Base-by-base conservation (phyloP, 2,888 invertebrate genomes). In the Odontothrips loti region DNA sequence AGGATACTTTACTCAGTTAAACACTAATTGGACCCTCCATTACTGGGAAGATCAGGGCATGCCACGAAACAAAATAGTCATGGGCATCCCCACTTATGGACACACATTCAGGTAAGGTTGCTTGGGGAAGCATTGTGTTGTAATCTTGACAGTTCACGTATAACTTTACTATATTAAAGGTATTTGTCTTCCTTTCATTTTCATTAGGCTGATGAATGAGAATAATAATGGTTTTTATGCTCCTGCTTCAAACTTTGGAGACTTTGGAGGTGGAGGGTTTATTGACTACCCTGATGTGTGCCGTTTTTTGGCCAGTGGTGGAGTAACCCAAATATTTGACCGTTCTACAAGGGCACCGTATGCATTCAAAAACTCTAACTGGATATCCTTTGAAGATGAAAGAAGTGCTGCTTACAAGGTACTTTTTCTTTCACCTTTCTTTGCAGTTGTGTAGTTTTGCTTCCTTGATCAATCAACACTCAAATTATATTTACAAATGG, bases 61-160 rank as follows among this genome's bases (percentile, higher is more conserved):
- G 87, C 93, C 93, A 27, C 89, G 89, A 63, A 89, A 90, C 78
- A 96, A 96, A 87, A 91, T 97, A 27, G 91, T 96, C 15, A 89
- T 97, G 0, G 97, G 97, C 0, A 89, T 97, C 85, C 96, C 97
- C 9, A 94, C 95, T 0, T 97, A 96, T 86, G 96, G 95, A 0
- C 95, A 96, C 86, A 91, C 93, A 6, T 96, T 92, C 85, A 90
- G 89, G 92, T 92, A 87, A 86, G 87, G 86, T 81, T 17, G 29
- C 15, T 68, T 79, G 12, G 23, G 20, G 29, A 34, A 47, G 17
- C 47, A 63, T 75, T 80, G 58, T 29, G 58, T 29, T 23, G 29
- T 20, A 78, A 79, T 58, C 47, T 80, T 80, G 23, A 48, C 48
- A 47, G 23, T 68, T 0, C 48, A 9, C 8, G 17, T 80, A 10